phyloP scores from a whole-genome alignment of 2,797 vertebrate species.

The Lateolabrax maculatus region DNA sequence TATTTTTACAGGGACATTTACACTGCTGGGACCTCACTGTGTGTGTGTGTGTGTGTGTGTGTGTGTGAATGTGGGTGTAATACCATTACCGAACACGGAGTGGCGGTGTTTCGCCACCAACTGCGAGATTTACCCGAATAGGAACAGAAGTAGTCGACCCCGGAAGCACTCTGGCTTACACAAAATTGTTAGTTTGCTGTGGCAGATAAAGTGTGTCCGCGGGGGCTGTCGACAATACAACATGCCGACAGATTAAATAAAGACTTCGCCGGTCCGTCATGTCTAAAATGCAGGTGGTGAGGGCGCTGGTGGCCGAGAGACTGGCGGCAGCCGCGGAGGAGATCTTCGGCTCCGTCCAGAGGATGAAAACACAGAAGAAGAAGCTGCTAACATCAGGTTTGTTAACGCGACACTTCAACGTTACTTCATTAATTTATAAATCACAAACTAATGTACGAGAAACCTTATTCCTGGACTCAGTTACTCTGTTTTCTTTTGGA shows the following conservation, averaged over 20 bases:
- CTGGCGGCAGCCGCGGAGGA: slow-evolving; percentile 40
- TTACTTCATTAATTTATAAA: too few relatives aligned
- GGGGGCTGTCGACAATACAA: too few relatives aligned
- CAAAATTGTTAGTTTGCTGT: not conserved
- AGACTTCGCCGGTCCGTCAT: rapidly evolving
- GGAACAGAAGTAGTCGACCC: not conserved
- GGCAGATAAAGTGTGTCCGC: not conserved
- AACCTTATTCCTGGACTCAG: too few relatives aligned
- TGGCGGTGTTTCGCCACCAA: not conserved
- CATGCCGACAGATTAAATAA: not conserved
- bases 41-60: not conserved
- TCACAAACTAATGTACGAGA: too few relatives aligned
- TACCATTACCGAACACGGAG: not conserved
- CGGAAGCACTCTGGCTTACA: not conserved
- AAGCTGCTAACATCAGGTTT: slow-evolving; percentile 13
- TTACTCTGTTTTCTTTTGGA: too few relatives aligned
- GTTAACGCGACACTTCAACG: too few relatives aligned
- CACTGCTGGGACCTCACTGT: not conserved
- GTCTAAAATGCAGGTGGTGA: not conserved
- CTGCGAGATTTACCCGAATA: rapidly evolving
- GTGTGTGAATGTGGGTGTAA: not conserved
- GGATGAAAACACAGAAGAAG: not conserved
- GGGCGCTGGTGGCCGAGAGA: slow-evolving; percentile 22
- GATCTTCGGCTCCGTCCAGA: slow-evolving; percentile 1
- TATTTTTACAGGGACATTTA: not conserved